Evolutionary conservation across 2,888 invertebrate genomes (phyloP).

Genomic region (Agonopterix heracliana): DNA sequence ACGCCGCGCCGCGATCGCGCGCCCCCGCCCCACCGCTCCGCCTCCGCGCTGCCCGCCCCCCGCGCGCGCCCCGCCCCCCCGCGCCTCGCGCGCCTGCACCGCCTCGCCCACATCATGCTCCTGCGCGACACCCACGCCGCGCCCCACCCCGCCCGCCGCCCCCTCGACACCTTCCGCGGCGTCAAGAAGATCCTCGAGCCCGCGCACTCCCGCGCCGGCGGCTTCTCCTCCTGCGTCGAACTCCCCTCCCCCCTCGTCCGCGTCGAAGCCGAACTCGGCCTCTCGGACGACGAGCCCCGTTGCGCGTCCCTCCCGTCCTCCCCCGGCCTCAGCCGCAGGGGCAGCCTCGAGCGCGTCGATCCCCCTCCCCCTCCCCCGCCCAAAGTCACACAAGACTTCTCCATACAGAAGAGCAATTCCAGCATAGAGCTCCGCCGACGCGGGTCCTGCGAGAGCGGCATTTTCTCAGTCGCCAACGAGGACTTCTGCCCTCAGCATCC

Average conservation of each 20-base stretch:
- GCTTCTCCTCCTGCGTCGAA: slow-evolving; percentile 86
- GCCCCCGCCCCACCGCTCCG: slow-evolving; percentile 25
- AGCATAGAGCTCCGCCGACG: slow-evolving; percentile 72
- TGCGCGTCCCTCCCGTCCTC: slow-evolving; percentile 57
- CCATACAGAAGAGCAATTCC: slow-evolving; percentile 26
- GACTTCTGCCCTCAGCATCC: slow-evolving; percentile 76
- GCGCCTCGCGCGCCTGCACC: slow-evolving; percentile 72
- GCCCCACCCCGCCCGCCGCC: slow-evolving; percentile 78
- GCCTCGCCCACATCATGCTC: slow-evolving; percentile 91
- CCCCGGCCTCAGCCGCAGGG: slow-evolving; percentile 45
- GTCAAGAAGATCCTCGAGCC: slow-evolving; percentile 89
- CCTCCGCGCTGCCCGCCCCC: slow-evolving; percentile 29
- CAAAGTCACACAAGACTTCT: slow-evolving; percentile 14
- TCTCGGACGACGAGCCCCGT: slow-evolving; percentile 39
- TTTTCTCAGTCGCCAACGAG: slow-evolving; percentile 91
- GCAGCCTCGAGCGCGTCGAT: slow-evolving; percentile 30
- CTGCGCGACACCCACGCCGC: slow-evolving; percentile 89
- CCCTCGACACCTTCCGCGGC: slow-evolving; percentile 85
- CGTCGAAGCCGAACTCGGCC: slow-evolving; percentile 15
- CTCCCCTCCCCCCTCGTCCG: slow-evolving; percentile 81
- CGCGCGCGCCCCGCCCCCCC: slow-evolving; percentile 43
- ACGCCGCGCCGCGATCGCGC: slow-evolving; percentile 24
- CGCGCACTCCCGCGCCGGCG: slow-evolving; percentile 55
- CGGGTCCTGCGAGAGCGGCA: slow-evolving; percentile 92
- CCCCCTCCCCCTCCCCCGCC: slow-evolving; percentile 26